Base-by-base conservation (phyloP, 2,113 vertebrate species). In the Tachysurus vachellii region DNA sequence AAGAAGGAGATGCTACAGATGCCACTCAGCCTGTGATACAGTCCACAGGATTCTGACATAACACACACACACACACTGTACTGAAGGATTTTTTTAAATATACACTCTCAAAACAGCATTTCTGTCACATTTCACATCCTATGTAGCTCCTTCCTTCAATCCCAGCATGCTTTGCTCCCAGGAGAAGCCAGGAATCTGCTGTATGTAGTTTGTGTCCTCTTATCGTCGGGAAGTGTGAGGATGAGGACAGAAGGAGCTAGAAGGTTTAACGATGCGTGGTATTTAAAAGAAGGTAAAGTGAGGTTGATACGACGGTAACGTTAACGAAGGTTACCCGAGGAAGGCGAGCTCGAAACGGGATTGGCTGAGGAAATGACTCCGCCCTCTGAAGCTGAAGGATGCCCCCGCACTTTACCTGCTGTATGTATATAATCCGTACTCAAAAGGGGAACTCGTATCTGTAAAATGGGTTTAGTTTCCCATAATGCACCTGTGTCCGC, bases 381-480 rank as follows among this genome's bases (percentile, higher is more conserved):
- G 88, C 80, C 79, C 85, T 61, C 28, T 16, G 82, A 93, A 92
- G 93, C 28, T 16, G 82, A 93, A 92, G 93, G 93, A 93, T 89
- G 90, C 86, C 31, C 91, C 91, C 90, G 95, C 94, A 95, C 95
- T 95, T 95, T 95, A 95, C 93, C 93, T 93, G 85, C 47, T 94
- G 90, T 91, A 90, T 90, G 88, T 91, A 28, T 89, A 36, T 81
- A 80, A 68, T 44, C 50, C 7, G 56, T 81, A 13, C 19, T 61
- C 28, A 0, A 92, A 90, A 89, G 85, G 89, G 87, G 86, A 66
- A 62, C 86, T 71, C 85, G 56, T 82, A 19, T 56, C 21, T 16
- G 13, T 57, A 31, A 57, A 56, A 56, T 71, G 87, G 68, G 85
- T 64, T 76, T 76, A 23, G 62, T 64, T 54, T 88, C 88, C 86